Evolutionary conservation across 2,113 vertebrate species (phyloP).

Genomic region (Stegastes partitus): DNA sequence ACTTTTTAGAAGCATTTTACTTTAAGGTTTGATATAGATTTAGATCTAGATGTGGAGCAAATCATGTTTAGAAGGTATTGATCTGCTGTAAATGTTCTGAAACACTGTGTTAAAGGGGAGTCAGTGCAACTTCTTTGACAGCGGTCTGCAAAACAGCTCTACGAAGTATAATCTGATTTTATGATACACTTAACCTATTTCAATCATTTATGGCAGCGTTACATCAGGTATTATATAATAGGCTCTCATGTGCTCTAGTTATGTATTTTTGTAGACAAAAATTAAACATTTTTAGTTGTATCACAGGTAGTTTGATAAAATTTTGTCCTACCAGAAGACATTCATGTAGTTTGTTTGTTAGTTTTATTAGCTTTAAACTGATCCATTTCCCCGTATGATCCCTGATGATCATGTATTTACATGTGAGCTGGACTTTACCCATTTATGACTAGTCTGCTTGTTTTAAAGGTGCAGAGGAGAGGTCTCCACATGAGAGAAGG

Average conservation of each 20-base stretch:
- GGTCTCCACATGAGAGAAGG: slow-evolving; percentile 53
- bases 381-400: not conserved
- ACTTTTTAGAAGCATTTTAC: not conserved
- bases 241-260: too few relatives aligned
- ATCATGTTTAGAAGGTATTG: not conserved
- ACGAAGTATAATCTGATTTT: too few relatives aligned
- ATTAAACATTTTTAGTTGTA: too few relatives aligned
- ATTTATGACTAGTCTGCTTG: not conserved
- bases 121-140: not conserved
- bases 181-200: too few relatives aligned
- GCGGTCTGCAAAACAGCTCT: too few relatives aligned
- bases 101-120: too few relatives aligned
- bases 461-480: slow-evolving; percentile 57
- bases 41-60: not conserved
- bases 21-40: not conserved
- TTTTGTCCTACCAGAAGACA: too few relatives aligned
- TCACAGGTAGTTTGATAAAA: too few relatives aligned
- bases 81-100: too few relatives aligned
- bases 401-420: not conserved
- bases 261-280: too few relatives aligned
- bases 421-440: not conserved
- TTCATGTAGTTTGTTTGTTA: not conserved
- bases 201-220: too few relatives aligned
- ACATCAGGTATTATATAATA: too few relatives aligned
- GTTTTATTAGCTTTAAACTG: not conserved